Base-by-base conservation (phyloP, 2,888 invertebrate genomes). In the Micropterix aruncella region DNA sequence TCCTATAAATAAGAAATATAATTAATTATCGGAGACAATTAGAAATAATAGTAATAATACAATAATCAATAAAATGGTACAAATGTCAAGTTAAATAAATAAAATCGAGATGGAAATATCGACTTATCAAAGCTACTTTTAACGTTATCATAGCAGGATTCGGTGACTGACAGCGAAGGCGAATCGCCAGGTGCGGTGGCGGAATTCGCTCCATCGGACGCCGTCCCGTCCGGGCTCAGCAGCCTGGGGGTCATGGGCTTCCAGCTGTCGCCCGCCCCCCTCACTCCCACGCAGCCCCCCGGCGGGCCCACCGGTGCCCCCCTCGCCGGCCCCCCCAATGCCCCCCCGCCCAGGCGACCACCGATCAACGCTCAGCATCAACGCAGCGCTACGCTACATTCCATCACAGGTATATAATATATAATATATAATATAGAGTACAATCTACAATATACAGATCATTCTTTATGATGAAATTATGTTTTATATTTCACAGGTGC, bases 381-480 rank as follows among this genome's bases (percentile, higher is more conserved):
- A 52, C 66, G 80, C 51, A 80, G 80, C 48, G 79, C 82, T 12
- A 81, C 83, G 0, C 69, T 84, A 48, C 83, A 83, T 61, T 83
- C 83, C 16, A 83, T 84, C 53, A 81, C 84, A 59, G 84, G 84
- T 83, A 62, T 44, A 37, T 36, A 19, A 16, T 16, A 40, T 4
- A n/a, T 27, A 12, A 27, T 27, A n/a, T n/a, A n/a, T n/a, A n/a
- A n/a, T n/a, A n/a, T n/a, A n/a, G n/a, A n/a, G n/a, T n/a, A n/a
- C n/a, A n/a, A n/a, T n/a, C n/a, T n/a, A n/a, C n/a, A n/a, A n/a
- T n/a, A n/a, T n/a, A n/a, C n/a, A n/a, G n/a, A n/a, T n/a, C n/a
- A n/a, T n/a, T n/a, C n/a, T n/a, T 7, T 7, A 27, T 27, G 5
- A 27, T 7, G 27, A 7, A 27, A 7, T 7, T 27, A 7, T 27